A percentile compares a stretch with the other conserved stretches of the same genome.
These are phyloP conservation scores for Ceuthmochares aereus DNA, from an alignment of 2,113 vertebrate genomes.

Conservation along the genomic window DNA sequence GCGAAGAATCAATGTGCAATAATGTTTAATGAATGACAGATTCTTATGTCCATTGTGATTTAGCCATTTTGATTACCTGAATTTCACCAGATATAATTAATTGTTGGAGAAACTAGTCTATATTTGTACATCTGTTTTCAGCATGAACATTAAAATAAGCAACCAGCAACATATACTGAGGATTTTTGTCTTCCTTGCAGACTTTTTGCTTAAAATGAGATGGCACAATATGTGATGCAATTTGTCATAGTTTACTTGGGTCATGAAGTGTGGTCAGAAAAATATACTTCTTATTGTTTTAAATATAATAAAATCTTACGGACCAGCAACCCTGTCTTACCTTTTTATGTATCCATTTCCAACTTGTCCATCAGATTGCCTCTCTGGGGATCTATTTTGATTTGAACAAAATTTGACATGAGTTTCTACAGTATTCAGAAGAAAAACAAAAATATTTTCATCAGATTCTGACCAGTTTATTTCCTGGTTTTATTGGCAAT, in stretches of 20 bases:
- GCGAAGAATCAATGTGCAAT: neutral
- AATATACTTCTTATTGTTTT: neutral
- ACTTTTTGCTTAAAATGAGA: neutral
- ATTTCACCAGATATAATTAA: neutral
- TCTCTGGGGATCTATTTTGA: neutral
- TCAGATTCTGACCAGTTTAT: neutral
- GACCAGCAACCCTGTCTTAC: neutral
- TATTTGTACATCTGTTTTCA: neutral
- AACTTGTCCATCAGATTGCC: neutral
- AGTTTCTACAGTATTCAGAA: neutral
- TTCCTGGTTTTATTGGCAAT: neutral
- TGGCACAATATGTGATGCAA: neutral
- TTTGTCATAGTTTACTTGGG: neutral
- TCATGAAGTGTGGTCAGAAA: neutral
- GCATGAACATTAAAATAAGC: neutral
- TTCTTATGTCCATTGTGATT: neutral
- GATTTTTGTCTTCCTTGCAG: neutral
- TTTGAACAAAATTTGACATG: neutral
- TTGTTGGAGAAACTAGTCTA: neutral
- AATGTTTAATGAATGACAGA: neutral
- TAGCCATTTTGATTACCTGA: neutral
- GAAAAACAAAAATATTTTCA: neutral
- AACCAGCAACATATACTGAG: neutral
- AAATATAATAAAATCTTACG: neutral
- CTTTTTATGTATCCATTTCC: neutral